A percentile compares a stretch with the other conserved stretches of the same genome.
Evolutionary conservation across 2,797 vertebrate species (phyloP).

Genomic region (Myioborus miniatus): DNA sequence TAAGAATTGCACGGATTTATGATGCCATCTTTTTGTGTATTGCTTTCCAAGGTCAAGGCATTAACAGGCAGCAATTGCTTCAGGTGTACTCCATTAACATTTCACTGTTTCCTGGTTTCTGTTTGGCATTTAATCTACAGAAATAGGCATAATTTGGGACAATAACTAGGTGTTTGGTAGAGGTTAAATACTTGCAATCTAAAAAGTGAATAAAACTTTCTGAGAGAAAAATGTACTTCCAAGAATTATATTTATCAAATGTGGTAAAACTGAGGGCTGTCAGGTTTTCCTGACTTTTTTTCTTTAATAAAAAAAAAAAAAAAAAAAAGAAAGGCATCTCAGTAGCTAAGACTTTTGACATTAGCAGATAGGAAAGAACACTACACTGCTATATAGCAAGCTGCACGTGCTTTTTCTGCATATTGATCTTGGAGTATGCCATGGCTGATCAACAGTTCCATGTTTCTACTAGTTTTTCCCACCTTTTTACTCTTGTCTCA

Average conservation of each 20-base stretch:
- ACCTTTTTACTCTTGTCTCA: background rate
- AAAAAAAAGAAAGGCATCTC: background rate
- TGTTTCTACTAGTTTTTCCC: background rate
- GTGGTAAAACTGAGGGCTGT: background rate
- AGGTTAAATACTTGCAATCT: constrained; percentile 17
- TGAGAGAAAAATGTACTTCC: background rate
- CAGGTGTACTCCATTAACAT: constrained; percentile 82
- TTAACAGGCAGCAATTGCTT: constrained; percentile 82
- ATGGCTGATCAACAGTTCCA: background rate
- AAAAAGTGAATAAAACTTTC: constrained; percentile 33
- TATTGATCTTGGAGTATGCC: background rate
- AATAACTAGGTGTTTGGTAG: constrained; percentile 25
- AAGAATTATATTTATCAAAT: background rate
- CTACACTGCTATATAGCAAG: background rate
- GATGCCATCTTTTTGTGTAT: constrained; percentile 85
- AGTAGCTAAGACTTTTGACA: background rate
- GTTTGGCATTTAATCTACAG: constrained; percentile 67
- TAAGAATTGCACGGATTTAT: constrained; percentile 84
- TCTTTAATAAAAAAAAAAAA: background rate
- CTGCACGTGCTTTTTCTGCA: background rate
- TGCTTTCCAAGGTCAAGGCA: constrained; percentile 83
- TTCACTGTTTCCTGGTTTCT: constrained; percentile 76
- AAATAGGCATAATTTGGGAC: constrained; percentile 69
- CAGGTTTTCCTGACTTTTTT: background rate
- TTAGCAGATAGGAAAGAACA: background rate